Percentiles rank a stretch among this genome's conserved stretches.
Conservation (phyloP, 2,888 invertebrate genomes). For the Strigamia crassipes region DNA sequence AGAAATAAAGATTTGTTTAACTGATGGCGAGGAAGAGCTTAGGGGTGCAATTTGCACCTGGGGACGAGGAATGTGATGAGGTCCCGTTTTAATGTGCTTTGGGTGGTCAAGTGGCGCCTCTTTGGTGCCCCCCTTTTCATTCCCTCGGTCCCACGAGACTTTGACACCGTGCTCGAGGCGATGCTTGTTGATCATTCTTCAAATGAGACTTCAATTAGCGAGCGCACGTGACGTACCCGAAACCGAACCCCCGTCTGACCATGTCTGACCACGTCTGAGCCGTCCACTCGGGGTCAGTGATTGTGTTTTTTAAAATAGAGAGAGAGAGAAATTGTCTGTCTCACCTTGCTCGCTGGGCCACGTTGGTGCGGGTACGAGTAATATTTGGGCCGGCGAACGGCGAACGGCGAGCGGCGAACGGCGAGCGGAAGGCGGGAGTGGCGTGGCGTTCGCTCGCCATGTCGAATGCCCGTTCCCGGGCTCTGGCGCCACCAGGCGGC, state of each 20-base stretch:
- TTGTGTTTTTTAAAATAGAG: not conserved
- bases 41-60: constrained; percentile 37
- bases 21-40: not conserved
- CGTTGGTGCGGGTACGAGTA: not conserved
- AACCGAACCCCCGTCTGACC: not conserved
- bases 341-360: not conserved
- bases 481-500: constrained; percentile 35
- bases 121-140: constrained; percentile 36
- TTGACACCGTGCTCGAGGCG: not conserved
- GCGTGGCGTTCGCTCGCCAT: not conserved
- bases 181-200: constrained; percentile 34
- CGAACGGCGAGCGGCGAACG: not conserved
- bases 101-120: constrained; percentile 42
- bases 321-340: not conserved
- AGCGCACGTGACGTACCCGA: not conserved
- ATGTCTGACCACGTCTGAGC: not conserved
- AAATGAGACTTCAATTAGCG: constrained; percentile 40
- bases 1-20: not conserved
- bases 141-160: constrained; percentile 32
- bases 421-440: not conserved
- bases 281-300: not conserved
- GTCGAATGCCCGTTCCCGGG: constrained; percentile 17
- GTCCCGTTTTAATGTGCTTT: constrained; percentile 35
- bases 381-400: not conserved
- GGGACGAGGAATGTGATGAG: constrained; percentile 25